Evolutionary conservation across 2,113 vertebrate genomes (phyloP).

Genomic region (Silurus glanis): DNA sequence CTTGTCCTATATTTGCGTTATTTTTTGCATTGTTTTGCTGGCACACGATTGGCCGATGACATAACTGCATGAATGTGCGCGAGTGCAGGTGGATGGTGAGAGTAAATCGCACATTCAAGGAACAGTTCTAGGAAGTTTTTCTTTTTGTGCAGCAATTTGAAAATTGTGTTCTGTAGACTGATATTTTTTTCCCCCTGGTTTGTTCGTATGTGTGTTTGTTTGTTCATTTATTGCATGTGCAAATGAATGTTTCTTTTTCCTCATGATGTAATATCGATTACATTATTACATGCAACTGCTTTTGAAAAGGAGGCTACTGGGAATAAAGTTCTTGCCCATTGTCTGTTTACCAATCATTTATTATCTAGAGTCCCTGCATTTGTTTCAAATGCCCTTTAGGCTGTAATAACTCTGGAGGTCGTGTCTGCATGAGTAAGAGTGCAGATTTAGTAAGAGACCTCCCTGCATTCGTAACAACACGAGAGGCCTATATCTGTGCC

Average conservation of each 20-base stretch:
- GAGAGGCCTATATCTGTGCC: not conserved
- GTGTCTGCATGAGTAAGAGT: not conserved
- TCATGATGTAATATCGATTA: not conserved
- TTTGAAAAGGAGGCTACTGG: not conserved
- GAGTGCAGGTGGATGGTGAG: not conserved
- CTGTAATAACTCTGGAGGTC: not conserved
- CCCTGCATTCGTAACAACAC: not conserved
- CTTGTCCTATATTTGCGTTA: not conserved
- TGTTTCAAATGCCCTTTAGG: not conserved
- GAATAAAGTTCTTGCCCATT: not conserved
- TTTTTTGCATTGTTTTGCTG: not conserved
- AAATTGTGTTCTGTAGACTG: not conserved
- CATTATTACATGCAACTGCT: not conserved
- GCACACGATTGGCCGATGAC: not conserved
- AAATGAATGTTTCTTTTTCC: not conserved
- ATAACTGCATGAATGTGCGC: not conserved
- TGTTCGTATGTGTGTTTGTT: not conserved
- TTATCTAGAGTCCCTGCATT: not conserved
- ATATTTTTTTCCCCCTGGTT: not conserved
- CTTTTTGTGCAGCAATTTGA: not conserved
- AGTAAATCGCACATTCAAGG: not conserved
- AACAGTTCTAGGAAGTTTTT: not conserved
- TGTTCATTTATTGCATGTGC: not conserved
- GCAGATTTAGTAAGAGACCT: not conserved
- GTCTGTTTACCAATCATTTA: not conserved